Percentiles rank a stretch among this genome's conserved stretches.
Conservation (phyloP, 1,140 invertebrate species). For the Coboldia fuscipes region DNA sequence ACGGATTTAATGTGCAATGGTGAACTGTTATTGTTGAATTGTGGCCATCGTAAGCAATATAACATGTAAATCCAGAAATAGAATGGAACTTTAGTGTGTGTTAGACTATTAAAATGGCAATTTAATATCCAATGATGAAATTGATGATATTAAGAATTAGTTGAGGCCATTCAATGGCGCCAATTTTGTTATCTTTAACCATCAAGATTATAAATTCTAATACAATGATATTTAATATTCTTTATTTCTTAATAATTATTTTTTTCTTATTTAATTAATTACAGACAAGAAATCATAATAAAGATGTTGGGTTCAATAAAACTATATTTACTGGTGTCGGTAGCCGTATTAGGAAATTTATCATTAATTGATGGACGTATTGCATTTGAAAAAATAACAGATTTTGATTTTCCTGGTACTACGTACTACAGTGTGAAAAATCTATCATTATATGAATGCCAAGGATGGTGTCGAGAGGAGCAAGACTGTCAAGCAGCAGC, state of each 20-base stretch:
- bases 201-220: background rate
- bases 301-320: background rate
- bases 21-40: too few species aligned
- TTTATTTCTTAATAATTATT: background rate
- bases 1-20: too few species aligned
- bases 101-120: too few species aligned
- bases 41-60: too few species aligned
- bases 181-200: background rate
- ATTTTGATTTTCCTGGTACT: constrained; percentile 72
- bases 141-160: too few species aligned
- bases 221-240: too few species aligned
- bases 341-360: background rate
- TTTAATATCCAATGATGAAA: too few species aligned
- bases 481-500: constrained; percentile 74
- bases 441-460: constrained; percentile 79
- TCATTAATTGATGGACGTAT: constrained; percentile 32
- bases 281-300: background rate
- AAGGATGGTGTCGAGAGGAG: constrained; percentile 84
- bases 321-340: background rate
- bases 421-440: constrained; percentile 86
- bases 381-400: constrained; percentile 84
- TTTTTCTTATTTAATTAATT: background rate
- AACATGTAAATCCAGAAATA: too few species aligned
- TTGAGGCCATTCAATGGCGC: too few species aligned
- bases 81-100: too few species aligned